Evolutionary conservation across 2,797 vertebrate species (phyloP).

Genomic region (Fistularia tabacaria): DNA sequence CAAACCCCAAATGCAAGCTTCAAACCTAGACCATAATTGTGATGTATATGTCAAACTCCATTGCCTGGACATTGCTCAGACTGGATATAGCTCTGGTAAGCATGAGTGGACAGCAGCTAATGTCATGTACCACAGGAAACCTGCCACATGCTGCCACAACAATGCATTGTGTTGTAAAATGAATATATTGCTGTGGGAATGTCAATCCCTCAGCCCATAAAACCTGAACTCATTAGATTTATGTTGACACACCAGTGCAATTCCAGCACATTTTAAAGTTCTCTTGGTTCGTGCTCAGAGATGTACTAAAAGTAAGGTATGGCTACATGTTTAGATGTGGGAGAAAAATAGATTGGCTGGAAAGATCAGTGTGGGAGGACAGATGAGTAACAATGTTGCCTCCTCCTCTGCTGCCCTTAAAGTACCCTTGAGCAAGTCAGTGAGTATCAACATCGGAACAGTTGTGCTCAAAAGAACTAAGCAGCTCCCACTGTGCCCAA

Average conservation of each 20-base stretch:
- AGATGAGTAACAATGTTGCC: constrained; percentile 52
- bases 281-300: neutral
- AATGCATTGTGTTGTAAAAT: constrained; percentile 1
- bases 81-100: no score
- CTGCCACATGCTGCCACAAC: constrained; percentile 6
- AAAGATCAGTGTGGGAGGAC: constrained; percentile 37
- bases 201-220: constrained; percentile 13
- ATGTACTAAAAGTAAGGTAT: constrained; percentile 2
- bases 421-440: constrained; percentile 42
- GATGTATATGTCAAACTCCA: no score
- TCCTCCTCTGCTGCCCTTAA: constrained; percentile 44
- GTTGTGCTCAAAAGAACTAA: constrained; percentile 17
- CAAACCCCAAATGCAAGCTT: no score
- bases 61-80: no score
- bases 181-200: constrained; percentile 15
- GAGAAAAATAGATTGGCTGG: constrained; percentile 25
- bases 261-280: no score
- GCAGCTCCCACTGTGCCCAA: constrained; percentile 29
- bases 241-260: neutral
- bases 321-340: constrained; percentile 17
- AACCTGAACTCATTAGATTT: constrained; percentile 8
- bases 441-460: constrained; percentile 21
- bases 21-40: no score
- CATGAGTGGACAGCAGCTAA: no score
- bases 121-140: neutral